Base-by-base conservation (phyloP, 2,888 invertebrate genomes). In the Drosophila birchii region DNA sequence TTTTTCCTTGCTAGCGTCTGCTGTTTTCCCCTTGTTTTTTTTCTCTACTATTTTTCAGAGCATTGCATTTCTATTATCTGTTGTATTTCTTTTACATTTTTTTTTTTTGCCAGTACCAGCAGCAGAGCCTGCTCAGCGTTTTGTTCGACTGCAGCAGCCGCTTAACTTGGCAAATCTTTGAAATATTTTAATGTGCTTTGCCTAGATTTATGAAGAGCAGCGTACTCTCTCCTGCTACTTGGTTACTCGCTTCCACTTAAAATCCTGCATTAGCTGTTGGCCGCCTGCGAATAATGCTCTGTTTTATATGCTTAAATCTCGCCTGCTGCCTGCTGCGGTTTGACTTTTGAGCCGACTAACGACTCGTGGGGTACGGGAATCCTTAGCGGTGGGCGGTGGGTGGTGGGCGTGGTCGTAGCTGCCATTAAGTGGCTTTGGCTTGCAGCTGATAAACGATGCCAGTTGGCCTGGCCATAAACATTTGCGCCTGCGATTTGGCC, bases 131-230 rank as follows among this genome's bases (percentile, higher is more conserved):
- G 61, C 57, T 75, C 75, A 75, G 75, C 75, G 41, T 69, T 75
- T 53, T 73, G 58, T 56, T 58, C 43, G 62, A 58, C 49, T 69
- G 75, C 69, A 69, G 62, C 47, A 60, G 68, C 59, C 74, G 74
- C 67, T 73, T 69, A 62, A 18, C 61, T 44, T 55, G 29, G 41
- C 56, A 63, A 75, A 75, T 75, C 75, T 75, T 75, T 70, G 59
- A 75, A 75, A 75, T 75, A 75, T 75, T 75, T 75, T 75, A 75
- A 75, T 75, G 75, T 75, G 59, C 75, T 60, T 75, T 69, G 59
- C 55, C 45, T 43, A 29, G 75, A 75, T 75, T 75, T 75, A 75
- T 75, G 75, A 54, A 59, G 75, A 63, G 63, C 39, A 63, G 63
- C 34, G 36, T 11, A 49, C 26, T 67, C 32, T 58, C 23, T 16